A percentile compares a stretch with the other conserved stretches of the same genome.
phyloP scores from a whole-genome alignment of 37 sponge, comb jelly and placozoan species.

The Dysidea cf. avara region DNA sequence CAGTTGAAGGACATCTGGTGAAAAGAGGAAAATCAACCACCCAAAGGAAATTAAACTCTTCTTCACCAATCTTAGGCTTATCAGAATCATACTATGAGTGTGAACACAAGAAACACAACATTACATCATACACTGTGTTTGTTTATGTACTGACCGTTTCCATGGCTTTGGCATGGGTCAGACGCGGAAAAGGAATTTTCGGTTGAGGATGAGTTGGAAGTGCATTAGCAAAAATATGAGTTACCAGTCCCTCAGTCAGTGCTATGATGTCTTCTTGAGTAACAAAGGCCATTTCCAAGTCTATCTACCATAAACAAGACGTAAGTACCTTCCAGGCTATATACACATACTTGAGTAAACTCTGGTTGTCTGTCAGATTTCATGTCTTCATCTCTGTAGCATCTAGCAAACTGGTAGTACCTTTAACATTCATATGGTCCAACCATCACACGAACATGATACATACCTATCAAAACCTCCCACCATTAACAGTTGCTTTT shows the following conservation, averaged over 20 bases:
- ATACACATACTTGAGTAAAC: slow-evolving; percentile 83
- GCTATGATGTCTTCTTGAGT: slow-evolving; percentile 46
- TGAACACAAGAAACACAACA: slow-evolving; percentile 7
- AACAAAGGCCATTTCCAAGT: slow-evolving; percentile 92
- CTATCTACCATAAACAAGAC: no score
- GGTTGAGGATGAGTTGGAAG: slow-evolving; percentile 33
- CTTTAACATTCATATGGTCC: no score
- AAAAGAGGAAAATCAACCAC: slow-evolving; percentile 89
- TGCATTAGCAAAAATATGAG: no score
- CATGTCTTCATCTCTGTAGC: slow-evolving; percentile 85
- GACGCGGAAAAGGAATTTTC: slow-evolving; percentile 61
- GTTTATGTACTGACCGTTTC: slow-evolving; percentile 14
- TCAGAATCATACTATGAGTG: slow-evolving; percentile 68
- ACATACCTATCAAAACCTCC: slow-evolving; percentile 84
- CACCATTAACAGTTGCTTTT: slow-evolving; percentile 94
- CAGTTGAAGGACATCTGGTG: no score
- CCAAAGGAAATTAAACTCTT: slow-evolving; percentile 73
- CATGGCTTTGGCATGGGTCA: slow-evolving; percentile 69
- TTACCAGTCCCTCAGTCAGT: slow-evolving; percentile 69
- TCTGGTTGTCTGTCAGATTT: slow-evolving; percentile 83
- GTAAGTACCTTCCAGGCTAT: no score
- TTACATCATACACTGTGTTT: neutral
- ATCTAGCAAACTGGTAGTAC: slow-evolving; percentile 96
- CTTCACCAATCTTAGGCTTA: slow-evolving; percentile 68
- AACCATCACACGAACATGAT: no score